Evolutionary conservation across 2,113 vertebrate genomes (phyloP).

Genomic region (Oplegnathus fasciatus): DNA sequence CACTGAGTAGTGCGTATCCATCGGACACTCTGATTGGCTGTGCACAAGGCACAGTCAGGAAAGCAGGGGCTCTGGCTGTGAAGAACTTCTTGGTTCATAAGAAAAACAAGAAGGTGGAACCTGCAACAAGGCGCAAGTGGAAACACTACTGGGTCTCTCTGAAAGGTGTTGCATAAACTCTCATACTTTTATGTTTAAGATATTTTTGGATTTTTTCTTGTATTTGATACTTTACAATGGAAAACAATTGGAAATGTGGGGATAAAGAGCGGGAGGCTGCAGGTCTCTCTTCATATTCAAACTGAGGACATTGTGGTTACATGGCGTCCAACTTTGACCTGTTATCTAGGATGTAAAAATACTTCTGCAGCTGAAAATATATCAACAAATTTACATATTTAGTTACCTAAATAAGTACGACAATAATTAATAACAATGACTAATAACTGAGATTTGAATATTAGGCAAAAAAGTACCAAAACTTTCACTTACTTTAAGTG

Average conservation of each 20-base stretch:
- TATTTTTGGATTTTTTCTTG: neutral
- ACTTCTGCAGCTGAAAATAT: slow-evolving; percentile 3
- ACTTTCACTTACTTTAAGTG: neutral
- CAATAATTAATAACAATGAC: neutral
- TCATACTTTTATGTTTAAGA: neutral
- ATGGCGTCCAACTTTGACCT: neutral
- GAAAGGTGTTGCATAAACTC: slow-evolving; percentile 86
- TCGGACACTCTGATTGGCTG: slow-evolving; percentile 88
- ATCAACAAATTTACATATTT: neutral
- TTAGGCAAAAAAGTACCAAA: neutral
- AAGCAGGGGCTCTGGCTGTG: slow-evolving; percentile 92
- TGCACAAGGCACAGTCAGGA: slow-evolving; percentile 92
- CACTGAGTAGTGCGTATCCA: slow-evolving; percentile 91
- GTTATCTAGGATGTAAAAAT: no score
- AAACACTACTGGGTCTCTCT: slow-evolving; percentile 98
- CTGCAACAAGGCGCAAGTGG: slow-evolving; percentile 94
- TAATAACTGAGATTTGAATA: neutral
- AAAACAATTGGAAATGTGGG: no score
- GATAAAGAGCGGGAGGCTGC: no score
- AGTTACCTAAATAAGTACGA: neutral
- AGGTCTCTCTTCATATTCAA: no score
- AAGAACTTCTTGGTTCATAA: slow-evolving; percentile 98
- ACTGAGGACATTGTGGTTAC: neutral
- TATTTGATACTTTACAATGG: no score
- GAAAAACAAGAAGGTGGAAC: slow-evolving; percentile 97